Conservation (phyloP, 2,113 vertebrate genomes). For the Cyprinodon brontotheroides region DNA sequence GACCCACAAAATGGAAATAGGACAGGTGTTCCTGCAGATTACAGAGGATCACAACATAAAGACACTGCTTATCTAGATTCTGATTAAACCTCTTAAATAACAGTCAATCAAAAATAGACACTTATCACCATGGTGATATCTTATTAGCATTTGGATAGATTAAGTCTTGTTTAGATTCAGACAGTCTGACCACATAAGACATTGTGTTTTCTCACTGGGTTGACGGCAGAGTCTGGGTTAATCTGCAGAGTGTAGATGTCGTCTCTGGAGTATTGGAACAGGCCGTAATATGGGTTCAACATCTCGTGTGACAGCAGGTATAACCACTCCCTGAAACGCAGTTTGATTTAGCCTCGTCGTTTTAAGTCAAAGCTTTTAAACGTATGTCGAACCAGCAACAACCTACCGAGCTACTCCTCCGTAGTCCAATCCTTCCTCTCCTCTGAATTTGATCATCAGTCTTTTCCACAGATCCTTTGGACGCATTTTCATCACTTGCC, state of each 20-base stretch:
- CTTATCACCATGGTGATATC: too few relatives aligned
- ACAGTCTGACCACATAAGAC: neutral
- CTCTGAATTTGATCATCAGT: conserved; percentile 99
- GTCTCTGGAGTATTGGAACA: conserved; percentile 98
- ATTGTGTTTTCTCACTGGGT: conserved; percentile 83
- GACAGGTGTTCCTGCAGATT: conserved; percentile 91
- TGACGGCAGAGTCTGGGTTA: conserved; percentile 97
- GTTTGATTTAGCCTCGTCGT: neutral
- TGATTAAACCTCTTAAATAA: neutral
- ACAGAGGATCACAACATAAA: neutral
- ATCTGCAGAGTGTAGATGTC: conserved; percentile 98
- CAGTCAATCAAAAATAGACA: neutral
- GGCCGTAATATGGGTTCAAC: conserved; percentile 97
- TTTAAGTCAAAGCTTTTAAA: neutral
- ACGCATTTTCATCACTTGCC: conserved; percentile 99
- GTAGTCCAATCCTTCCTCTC: conserved; percentile 97
- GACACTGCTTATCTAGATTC: neutral
- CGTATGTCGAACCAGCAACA: neutral
- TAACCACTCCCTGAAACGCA: conserved; percentile 89
- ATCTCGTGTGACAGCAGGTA: conserved; percentile 98
- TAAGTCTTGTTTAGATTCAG: neutral
- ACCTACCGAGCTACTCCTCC: conserved; percentile 94
- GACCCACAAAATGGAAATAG: conserved; percentile 97
- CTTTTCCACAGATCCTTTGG: conserved; percentile 99
- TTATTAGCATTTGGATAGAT: neutral